Base-by-base conservation (phyloP, 2,113 vertebrate species). In the Damaliscus lunatus region DNA sequence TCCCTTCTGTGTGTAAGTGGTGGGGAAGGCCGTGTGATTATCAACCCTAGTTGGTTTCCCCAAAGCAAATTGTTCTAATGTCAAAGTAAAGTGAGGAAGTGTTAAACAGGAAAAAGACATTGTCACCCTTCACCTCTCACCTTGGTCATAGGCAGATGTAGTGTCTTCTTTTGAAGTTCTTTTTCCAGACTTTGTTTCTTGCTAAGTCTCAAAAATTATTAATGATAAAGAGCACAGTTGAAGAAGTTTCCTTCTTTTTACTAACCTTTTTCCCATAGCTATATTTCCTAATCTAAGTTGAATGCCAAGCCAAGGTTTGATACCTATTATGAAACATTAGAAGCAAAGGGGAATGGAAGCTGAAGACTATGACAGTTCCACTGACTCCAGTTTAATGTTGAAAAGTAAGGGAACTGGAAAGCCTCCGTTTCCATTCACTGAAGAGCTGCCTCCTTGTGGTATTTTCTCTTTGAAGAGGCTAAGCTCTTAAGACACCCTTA, bases 121-220 rank as follows among this genome's bases (percentile, higher is more conserved):
- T n/a, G 3, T 46, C 62, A 52, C 40, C 5, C 4, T 29, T n/a
- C 74, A 8, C 3, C 13, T 52, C 59, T 55, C 57, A 60, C 23
- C 27, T 93, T 53, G n/a, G 11, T 53, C n/a, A 2, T 0, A 7
- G 31, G 15, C 5, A 48, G 15, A 50, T 15, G 21, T 33, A 21
- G 40, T 25, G 57, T 50, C 74, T 92, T 59, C 27, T 64, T 90
- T 43, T 81, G 74, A 96, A 86, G 31, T 27, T 23, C 27, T 92
- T 64, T 53, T 85, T 97, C 88, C 43, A 10, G 33, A 67, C 48
- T 67, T 71, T 88, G 10, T 21, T 88, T 96, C 53, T 85, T 71
- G 33, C 17, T 40, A 53, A 43, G 17, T 90, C 48, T 88, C 46
- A n/a, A 90, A 29, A 53, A 59, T 92, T 82, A 81, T n/a, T 12